A percentile compares a stretch with the other conserved stretches of the same genome.
phyloP scores from a whole-genome alignment of 1,140 invertebrate species.

The Brachionus asplanchnoidis region DNA sequence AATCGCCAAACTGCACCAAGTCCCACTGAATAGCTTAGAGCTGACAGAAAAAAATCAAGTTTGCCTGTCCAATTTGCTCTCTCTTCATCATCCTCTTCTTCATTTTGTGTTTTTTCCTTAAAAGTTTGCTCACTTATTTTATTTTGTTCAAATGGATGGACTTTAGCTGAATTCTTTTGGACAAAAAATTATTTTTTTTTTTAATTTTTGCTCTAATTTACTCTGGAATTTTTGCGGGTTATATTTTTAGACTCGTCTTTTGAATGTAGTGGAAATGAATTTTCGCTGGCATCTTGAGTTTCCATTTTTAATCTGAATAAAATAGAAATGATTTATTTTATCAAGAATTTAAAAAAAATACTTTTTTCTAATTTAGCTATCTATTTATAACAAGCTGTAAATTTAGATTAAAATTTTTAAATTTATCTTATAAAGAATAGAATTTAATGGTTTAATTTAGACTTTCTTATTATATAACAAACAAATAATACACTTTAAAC shows the following conservation, averaged over 20 bases:
- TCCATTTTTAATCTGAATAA: not conserved
- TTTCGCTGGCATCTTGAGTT: not conserved
- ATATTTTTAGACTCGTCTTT: not conserved
- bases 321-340: too few relatives aligned
- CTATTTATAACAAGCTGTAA: not conserved
- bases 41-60: constrained; percentile 58
- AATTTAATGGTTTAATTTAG: too few relatives aligned
- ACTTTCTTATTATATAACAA: too few relatives aligned
- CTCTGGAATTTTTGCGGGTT: not conserved
- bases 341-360: not conserved
- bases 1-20: constrained; percentile 60
- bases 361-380: not conserved
- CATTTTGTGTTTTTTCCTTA: not conserved
- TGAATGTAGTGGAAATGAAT: not conserved
- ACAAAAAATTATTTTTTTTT: not conserved
- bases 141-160: not conserved
- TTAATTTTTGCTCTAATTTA: not conserved
- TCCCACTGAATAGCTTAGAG: constrained; percentile 58
- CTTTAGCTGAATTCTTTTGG: not conserved
- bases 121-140: not conserved
- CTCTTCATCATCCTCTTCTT: constrained; percentile 47
- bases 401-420: too few relatives aligned
- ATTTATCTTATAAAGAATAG: too few relatives aligned
- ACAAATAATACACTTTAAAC: too few relatives aligned
- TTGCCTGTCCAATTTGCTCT: constrained; percentile 63